phyloP scores from a whole-genome alignment of 1,140 invertebrate genomes.

The Oppia nitens region DNA sequence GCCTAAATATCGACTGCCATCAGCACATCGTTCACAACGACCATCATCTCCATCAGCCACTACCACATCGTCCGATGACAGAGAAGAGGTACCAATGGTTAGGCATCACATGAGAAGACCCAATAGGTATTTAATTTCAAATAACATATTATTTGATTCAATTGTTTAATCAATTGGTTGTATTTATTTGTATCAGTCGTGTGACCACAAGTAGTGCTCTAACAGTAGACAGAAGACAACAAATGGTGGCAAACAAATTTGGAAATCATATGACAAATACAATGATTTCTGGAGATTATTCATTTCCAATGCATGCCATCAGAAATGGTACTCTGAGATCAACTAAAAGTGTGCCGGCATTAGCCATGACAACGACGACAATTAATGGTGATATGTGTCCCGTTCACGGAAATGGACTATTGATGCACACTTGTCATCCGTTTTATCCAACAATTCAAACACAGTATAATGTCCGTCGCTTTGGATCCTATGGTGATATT shows the following conservation, averaged over 20 bases:
- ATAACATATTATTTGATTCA: too few relatives aligned
- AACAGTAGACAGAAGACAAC: slow-evolving; percentile 3
- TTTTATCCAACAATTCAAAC: background rate
- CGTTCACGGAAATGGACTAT: background rate
- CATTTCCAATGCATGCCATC: slow-evolving; percentile 2
- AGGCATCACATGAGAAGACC: slow-evolving; percentile 5
- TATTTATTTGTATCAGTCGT: background rate
- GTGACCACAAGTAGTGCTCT: slow-evolving; percentile 13
- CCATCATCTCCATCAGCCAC: slow-evolving; percentile 3
- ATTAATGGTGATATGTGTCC: background rate
- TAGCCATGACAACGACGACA: slow-evolving; percentile 13
- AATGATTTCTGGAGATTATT: background rate
- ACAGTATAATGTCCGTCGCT: background rate
- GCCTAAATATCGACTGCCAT: slow-evolving; percentile 6
- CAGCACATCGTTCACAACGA: slow-evolving; percentile 8
- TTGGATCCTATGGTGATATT: background rate
- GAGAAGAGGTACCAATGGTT: slow-evolving; percentile 21
- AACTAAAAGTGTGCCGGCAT: slow-evolving; percentile 20
- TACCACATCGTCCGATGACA: slow-evolving; percentile 19
- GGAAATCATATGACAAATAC: background rate
- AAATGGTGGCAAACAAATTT: slow-evolving; percentile 1
- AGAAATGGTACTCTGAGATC: slow-evolving; percentile 18
- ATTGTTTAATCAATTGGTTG: too few relatives aligned
- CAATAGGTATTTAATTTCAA: too few relatives aligned
- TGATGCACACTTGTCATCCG: background rate